These are phyloP conservation scores for Oncorhynchus kisutch DNA, from an alignment of 2,113 vertebrate genomes.

Conservation along the genomic window DNA sequence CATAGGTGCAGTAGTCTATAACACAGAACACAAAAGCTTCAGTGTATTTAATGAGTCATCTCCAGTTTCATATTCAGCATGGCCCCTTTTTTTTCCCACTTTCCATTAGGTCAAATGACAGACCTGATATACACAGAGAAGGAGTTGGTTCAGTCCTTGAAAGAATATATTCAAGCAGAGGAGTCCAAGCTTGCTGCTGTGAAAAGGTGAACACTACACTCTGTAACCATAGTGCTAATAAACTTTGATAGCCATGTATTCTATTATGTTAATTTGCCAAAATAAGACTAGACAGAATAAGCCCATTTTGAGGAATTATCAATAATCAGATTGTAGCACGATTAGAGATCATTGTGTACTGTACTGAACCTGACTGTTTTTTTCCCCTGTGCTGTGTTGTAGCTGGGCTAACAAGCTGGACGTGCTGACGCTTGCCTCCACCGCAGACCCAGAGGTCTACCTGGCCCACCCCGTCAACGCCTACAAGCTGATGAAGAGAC, in stretches of 20 bases:
- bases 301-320: not conserved
- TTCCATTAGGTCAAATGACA: conserved; percentile 89
- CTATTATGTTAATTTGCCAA: no score
- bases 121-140: conserved; percentile 92
- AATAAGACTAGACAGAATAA: no score
- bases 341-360: not conserved
- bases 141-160: conserved; percentile 89
- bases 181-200: conserved; percentile 87
- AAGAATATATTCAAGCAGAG: conserved; percentile 90
- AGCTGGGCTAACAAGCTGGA: conserved; percentile 94
- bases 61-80: not conserved
- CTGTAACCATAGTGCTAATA: no score
- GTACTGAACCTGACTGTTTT: not conserved
- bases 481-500: conserved; percentile 94
- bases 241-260: no score
- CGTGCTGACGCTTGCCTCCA: conserved; percentile 80
- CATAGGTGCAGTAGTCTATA: no score
- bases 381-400: conserved; percentile 17
- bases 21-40: not conserved
- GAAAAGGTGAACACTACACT: conserved; percentile 81
- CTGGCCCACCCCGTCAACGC: conserved; percentile 94
- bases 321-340: not conserved
- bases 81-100: not conserved
- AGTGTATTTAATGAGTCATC: not conserved
- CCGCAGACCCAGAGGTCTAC: conserved; percentile 91